Percentiles rank a stretch among this genome's conserved stretches.
These are phyloP conservation scores for Zootermopsis nevadensis DNA, from an alignment of 2,888 invertebrate species.

Conservation along the genomic window DNA sequence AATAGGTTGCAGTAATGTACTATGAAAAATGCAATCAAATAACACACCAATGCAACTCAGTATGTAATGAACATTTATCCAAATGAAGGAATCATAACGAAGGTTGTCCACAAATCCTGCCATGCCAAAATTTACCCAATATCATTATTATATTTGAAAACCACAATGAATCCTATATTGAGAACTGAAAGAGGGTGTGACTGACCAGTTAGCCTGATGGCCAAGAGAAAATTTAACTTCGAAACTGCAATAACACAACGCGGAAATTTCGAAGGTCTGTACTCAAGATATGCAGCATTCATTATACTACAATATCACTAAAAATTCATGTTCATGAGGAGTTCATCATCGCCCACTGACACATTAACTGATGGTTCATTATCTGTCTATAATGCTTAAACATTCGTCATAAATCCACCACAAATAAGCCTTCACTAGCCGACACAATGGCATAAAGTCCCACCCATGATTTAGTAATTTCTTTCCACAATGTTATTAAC, in stretches of 20 bases:
- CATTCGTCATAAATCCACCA: not conserved
- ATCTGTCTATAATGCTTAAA: not conserved
- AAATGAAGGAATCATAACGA: too few relatives aligned
- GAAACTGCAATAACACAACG: not conserved
- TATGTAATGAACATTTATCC: too few relatives aligned
- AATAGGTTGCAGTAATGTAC: too few relatives aligned
- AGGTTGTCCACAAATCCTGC: too few relatives aligned
- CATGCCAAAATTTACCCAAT: slow-evolving; percentile 50
- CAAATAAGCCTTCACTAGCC: not conserved
- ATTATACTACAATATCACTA: not conserved
- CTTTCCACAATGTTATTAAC: not conserved
- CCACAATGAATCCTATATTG: not conserved
- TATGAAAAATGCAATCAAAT: too few relatives aligned
- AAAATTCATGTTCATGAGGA: not conserved
- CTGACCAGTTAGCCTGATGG: not conserved
- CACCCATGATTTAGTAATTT: not conserved
- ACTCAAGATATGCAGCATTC: not conserved
- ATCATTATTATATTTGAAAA: slow-evolving; percentile 21
- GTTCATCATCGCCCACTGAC: slow-evolving; percentile 22
- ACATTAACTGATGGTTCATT: slow-evolving; percentile 31
- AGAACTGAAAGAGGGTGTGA: slow-evolving; percentile 13
- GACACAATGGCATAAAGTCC: not conserved
- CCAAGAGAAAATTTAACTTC: not conserved
- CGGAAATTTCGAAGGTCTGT: not conserved
- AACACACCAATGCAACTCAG: too few relatives aligned